Evolutionary conservation across 2,888 invertebrate genomes (phyloP).

Genomic region (Euphydryas editha): DNA sequence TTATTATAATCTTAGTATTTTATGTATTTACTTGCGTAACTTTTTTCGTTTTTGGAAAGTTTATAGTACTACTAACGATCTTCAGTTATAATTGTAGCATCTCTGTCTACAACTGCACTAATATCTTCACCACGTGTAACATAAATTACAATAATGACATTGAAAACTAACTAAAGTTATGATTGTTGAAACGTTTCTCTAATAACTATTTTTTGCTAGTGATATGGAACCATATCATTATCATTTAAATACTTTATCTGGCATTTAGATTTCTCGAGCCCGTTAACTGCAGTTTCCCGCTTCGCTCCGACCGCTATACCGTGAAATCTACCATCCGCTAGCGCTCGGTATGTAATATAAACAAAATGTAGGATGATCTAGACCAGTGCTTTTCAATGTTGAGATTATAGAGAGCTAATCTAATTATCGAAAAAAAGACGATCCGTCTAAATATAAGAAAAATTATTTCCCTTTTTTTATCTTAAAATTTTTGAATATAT

Average conservation of each 20-base stretch:
- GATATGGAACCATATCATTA: constrained; percentile 5
- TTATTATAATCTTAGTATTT: background rate
- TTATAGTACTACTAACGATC: no score
- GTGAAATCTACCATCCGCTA: constrained; percentile 40
- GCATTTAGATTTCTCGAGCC: constrained; percentile 37
- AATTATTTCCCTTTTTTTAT: no score
- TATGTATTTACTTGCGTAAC: background rate
- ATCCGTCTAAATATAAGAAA: no score
- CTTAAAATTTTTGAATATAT: no score
- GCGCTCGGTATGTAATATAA: constrained; percentile 40
- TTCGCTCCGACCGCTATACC: constrained; percentile 40
- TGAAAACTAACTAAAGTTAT: no score
- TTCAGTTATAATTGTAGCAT: no score
- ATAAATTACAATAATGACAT: no score
- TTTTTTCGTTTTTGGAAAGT: background rate
- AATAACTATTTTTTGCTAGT: background rate
- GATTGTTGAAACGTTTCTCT: no score
- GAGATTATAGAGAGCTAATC: background rate
- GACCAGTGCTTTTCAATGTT: constrained; percentile 25
- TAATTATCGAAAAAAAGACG: background rate
- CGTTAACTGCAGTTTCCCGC: constrained; percentile 41
- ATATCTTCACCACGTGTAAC: no score
- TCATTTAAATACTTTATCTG: constrained; percentile 35
- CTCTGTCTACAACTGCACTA: no score
- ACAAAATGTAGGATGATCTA: constrained; percentile 43